Conservation (phyloP, 2,888 invertebrate species). For the Cantharis flavilabris region DNA sequence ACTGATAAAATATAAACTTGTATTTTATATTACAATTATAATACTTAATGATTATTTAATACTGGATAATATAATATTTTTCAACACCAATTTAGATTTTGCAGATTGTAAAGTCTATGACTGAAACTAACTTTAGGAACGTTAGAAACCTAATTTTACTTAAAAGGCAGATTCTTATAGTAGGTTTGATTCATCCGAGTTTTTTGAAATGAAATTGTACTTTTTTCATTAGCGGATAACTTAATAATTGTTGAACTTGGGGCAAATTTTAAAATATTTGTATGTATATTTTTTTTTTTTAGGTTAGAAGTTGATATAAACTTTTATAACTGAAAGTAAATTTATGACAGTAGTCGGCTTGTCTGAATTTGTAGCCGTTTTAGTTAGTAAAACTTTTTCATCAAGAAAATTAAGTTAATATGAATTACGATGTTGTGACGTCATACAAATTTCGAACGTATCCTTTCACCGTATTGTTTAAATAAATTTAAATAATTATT, state of each 20-base stretch:
- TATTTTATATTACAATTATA: too few species aligned
- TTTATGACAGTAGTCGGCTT: neutral
- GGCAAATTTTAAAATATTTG: neutral
- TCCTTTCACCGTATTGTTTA: neutral
- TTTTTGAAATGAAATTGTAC: neutral
- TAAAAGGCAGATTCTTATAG: neutral
- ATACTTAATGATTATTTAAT: neutral
- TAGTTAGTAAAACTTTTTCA: conserved; percentile 2
- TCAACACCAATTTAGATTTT: neutral
- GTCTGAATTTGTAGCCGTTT: conserved; percentile 2
- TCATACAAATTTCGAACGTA: neutral
- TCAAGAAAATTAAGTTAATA: conserved; percentile 2
- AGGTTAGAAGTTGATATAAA: neutral
- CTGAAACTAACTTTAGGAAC: too few species aligned
- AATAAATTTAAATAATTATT: neutral
- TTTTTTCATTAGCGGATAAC: neutral
- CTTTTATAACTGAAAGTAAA: neutral
- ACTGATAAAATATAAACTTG: neutral
- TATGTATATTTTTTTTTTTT: neutral
- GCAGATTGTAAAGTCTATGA: too few species aligned
- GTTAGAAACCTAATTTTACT: neutral
- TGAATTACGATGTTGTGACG: neutral
- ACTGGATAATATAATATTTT: neutral
- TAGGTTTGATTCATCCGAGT: neutral
- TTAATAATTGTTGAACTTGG: neutral